Evolutionary conservation across 2,113 vertebrate species (phyloP).

Genomic region (Glareola pratincola): DNA sequence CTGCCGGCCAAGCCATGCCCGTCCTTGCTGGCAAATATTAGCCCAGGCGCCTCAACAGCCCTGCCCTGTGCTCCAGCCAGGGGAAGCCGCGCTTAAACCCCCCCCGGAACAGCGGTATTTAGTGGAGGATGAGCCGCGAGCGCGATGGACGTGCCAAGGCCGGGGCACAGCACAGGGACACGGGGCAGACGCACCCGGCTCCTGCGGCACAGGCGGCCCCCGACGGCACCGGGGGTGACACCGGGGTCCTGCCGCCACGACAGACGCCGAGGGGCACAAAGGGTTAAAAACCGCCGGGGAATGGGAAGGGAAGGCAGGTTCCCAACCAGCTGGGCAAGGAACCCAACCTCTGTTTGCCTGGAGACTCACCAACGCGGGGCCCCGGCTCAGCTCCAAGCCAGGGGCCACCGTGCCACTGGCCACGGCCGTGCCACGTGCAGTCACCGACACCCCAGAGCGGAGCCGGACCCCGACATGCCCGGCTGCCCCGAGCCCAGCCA

Average conservation of each 20-base stretch:
- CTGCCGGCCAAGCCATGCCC: background rate
- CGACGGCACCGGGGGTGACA: accelerated
- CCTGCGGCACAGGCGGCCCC: accelerated
- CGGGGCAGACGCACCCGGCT: accelerated
- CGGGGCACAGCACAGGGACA: background rate
- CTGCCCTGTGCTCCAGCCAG: background rate
- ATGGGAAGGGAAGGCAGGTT: background rate
- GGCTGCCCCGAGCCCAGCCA: background rate
- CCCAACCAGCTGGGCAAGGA: background rate
- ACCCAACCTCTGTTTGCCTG: too few species aligned
- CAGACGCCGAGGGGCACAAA: accelerated
- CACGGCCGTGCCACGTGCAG: background rate
- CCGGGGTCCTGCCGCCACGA: accelerated
- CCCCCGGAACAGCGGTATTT: background rate
- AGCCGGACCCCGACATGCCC: background rate
- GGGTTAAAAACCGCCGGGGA: background rate
- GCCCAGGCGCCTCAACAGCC: background rate
- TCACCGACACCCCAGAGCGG: too few species aligned
- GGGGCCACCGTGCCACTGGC: too few species aligned
- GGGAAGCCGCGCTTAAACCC: background rate
- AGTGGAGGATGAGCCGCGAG: background rate
- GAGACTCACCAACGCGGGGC: background rate
- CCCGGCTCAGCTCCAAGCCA: background rate
- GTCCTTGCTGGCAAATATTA: background rate
- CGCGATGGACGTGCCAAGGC: accelerated